Evolutionary conservation across 2,888 invertebrate genomes (phyloP).

Genomic region (Epirrhoe tristata): DNA sequence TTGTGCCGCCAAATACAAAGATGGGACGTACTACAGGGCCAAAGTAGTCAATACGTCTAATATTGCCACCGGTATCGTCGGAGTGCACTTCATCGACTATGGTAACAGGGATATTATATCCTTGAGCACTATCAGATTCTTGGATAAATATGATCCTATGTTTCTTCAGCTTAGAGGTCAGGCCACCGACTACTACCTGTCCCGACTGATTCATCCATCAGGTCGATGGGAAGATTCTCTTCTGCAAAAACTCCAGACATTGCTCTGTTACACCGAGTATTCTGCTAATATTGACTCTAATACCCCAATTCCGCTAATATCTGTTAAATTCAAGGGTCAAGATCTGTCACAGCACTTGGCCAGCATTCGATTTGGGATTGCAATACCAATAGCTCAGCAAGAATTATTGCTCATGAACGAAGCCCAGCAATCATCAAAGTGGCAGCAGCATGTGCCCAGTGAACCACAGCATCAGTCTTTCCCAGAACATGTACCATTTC

Average conservation of each 20-base stretch:
- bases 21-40: slow-evolving; percentile 88
- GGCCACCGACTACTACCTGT: slow-evolving; percentile 86
- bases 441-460: slow-evolving; percentile 62
- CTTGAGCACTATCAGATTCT: slow-evolving; percentile 84
- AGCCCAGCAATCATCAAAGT: slow-evolving; percentile 56
- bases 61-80: slow-evolving; percentile 82
- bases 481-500: slow-evolving; percentile 75
- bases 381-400: slow-evolving; percentile 77
- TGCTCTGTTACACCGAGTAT: slow-evolving; percentile 76
- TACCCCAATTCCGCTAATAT: slow-evolving; percentile 74
- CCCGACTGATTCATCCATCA: slow-evolving; percentile 81
- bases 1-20: slow-evolving; percentile 89
- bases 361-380: slow-evolving; percentile 74
- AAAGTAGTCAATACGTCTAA: slow-evolving; percentile 81
- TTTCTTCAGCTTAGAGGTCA: slow-evolving; percentile 82
- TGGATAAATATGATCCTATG: slow-evolving; percentile 82
- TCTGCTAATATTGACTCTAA: slow-evolving; percentile 67
- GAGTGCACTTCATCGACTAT: slow-evolving; percentile 89
- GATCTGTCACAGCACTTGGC: slow-evolving; percentile 81
- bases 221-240: slow-evolving; percentile 84
- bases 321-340: slow-evolving; percentile 76
- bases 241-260: slow-evolving; percentile 69
- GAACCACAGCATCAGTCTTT: slow-evolving; percentile 56
- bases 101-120: slow-evolving; percentile 88
- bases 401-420: slow-evolving; percentile 64